Percentiles rank a stretch among this genome's conserved stretches.
Conservation (phyloP, 1,140 invertebrate genomes). For the Zaprionus africanus region DNA sequence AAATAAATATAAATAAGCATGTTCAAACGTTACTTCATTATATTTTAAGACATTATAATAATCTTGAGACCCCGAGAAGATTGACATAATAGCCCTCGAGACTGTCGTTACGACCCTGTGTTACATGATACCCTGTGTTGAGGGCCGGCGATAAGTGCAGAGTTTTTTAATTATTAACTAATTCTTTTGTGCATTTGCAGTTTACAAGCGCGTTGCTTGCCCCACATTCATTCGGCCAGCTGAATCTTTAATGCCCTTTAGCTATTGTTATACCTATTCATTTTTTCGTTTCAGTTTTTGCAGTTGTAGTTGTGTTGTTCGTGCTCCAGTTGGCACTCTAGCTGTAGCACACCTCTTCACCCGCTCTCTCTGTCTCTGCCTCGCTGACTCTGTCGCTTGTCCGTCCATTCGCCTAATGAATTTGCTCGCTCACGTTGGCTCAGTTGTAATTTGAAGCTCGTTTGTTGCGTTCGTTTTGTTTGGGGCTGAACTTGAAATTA, state of each 20-base stretch:
- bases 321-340: slow-evolving; percentile 71
- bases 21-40: too few species aligned
- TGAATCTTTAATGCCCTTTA: slow-evolving; percentile 68
- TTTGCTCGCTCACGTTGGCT: slow-evolving; percentile 51
- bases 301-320: slow-evolving; percentile 37
- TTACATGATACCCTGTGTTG: not conserved
- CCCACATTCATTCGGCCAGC: slow-evolving; percentile 51
- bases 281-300: slow-evolving; percentile 14
- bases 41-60: too few species aligned
- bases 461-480: slow-evolving; percentile 73
- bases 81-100: too few species aligned
- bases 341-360: slow-evolving; percentile 11
- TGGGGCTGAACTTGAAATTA: slow-evolving; percentile 73
- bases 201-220: slow-evolving; percentile 38
- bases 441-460: slow-evolving; percentile 82
- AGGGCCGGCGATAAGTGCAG: not conserved
- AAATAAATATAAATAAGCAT: too few species aligned
- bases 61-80: too few species aligned
- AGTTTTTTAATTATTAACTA: slow-evolving; percentile 67
- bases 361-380: not conserved
- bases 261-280: slow-evolving; percentile 18
- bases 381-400: not conserved
- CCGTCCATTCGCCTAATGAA: slow-evolving; percentile 66
- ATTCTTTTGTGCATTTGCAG: slow-evolving; percentile 35
- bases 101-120: not conserved